Conservation (phyloP, 2,888 invertebrate genomes). For the Brachypterus glaber region DNA sequence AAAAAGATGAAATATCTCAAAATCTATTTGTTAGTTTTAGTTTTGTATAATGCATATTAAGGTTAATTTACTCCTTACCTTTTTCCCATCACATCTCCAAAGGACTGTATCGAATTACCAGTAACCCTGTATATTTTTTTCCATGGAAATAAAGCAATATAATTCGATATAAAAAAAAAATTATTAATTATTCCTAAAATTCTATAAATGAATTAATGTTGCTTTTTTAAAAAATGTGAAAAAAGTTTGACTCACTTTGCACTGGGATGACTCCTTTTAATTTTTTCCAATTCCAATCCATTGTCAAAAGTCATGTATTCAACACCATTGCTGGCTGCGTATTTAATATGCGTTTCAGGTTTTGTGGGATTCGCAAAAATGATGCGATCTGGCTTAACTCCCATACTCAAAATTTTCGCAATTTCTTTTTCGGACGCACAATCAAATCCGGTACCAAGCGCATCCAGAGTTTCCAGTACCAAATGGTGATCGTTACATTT, state of each 20-base stretch:
- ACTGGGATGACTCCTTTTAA: conserved; percentile 43
- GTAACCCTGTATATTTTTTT: too few species aligned
- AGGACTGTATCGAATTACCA: too few species aligned
- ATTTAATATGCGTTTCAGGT: conserved; percentile 44
- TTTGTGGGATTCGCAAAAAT: conserved; percentile 54
- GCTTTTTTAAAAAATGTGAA: too few species aligned
- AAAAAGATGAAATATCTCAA: too few species aligned
- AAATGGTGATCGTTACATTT: conserved; percentile 52
- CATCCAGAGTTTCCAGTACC: conserved; percentile 40
- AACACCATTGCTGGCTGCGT: conserved; percentile 44
- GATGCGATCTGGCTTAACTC: conserved; percentile 43
- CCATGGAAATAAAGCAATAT: too few species aligned
- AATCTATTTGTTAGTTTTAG: too few species aligned
- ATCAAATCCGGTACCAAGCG: conserved; percentile 51
- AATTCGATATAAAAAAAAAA: too few species aligned
- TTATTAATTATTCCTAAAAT: too few species aligned
- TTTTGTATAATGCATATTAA: too few species aligned
- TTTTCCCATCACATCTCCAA: too few species aligned
- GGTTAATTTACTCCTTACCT: too few species aligned
- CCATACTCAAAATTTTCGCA: conserved; percentile 42
- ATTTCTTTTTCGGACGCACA: conserved; percentile 54
- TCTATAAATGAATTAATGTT: too few species aligned
- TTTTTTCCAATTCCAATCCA: conserved; percentile 47
- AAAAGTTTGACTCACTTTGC: conserved; percentile 44
- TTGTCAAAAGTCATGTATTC: conserved; percentile 49